Base-by-base conservation (phyloP, 2,113 vertebrate genomes). In the Microcebus ravelobensis region DNA sequence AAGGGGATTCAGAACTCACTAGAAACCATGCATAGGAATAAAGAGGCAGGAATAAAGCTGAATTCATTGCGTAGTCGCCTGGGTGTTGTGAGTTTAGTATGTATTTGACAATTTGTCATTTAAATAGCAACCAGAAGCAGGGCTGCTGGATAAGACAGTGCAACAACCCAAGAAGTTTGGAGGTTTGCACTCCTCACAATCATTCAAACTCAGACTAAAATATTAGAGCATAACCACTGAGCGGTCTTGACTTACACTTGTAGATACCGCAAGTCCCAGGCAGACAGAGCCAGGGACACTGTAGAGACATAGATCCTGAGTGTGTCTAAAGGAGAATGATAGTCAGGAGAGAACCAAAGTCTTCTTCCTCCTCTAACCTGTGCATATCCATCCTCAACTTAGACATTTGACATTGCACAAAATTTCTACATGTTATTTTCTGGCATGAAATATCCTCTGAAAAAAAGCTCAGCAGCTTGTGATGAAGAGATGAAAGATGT, bases 141-240 rank as follows among this genome's bases (percentile, higher is more conserved):
- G 59, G 9, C 6, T 71, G 2, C 13, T 48, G 34, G 13, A 29
- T 80, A 52, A 39, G 21, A 70, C 68, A 89, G 9, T 45, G 5
- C 27, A 13, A 59, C 70, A 48, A 85, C 61, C 17, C 67, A 83
- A 68, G 13, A 36, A 71, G 73, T 8, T 84, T 45, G 27, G 50
- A 96, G 34, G 48, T 34, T 34, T 74, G 9, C 1, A 42, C 29
- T 57, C 8, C 42, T 86, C 48, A 12, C 12, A 79, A 31, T 63
- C 36, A 45, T 25, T 96, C 31, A 57, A 48, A 89, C 25, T 84
- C n/a, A 81, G 70, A 76, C 87, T 79, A 61, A 92, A 91, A 57
- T 90, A 87, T 83, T 71, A 86, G 27, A 70, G 42, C 7, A 59
- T 48, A 34, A 52, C 6, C 27, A 27, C 8, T 29, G 12, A 73